phyloP scores from a whole-genome alignment of 2,888 invertebrate genomes.

The Drosophila imparisetae region DNA sequence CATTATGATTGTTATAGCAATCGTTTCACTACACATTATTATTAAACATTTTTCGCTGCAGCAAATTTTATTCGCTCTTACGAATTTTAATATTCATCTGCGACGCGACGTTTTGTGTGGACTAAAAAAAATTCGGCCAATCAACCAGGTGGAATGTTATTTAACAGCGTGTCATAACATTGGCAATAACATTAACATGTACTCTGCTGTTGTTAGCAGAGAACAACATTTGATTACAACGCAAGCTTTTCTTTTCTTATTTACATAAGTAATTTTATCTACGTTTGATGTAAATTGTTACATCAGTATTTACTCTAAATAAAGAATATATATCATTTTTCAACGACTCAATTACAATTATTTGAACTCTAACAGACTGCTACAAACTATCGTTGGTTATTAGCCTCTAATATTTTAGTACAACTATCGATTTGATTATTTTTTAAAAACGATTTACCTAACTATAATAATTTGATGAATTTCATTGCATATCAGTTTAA shows the following conservation, averaged over 20 bases:
- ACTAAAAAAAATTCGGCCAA: conserved; percentile 58
- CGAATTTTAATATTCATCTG: conserved; percentile 39
- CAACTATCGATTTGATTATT: background rate
- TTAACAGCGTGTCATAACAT: conserved; percentile 41
- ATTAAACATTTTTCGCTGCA: conserved; percentile 39
- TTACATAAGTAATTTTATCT: background rate
- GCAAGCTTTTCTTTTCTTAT: background rate
- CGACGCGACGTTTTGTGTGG: conserved; percentile 47
- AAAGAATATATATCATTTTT: background rate
- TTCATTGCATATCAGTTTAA: background rate
- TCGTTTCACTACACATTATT: conserved; percentile 33
- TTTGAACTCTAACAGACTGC: background rate
- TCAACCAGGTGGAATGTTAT: conserved; percentile 58
- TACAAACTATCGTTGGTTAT: conserved; percentile 2
- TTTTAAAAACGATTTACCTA: background rate
- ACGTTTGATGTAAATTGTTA: background rate
- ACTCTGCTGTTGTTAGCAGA: conserved; percentile 19
- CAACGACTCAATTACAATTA: background rate
- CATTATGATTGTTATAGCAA: conserved; percentile 18
- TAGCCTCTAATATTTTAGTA: background rate
- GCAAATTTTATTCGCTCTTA: conserved; percentile 32
- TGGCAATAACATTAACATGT: conserved; percentile 1
- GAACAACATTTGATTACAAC: background rate
- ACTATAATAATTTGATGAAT: background rate
- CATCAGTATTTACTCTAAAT: background rate